Evolutionary conservation across 2,113 vertebrate species (phyloP).

Genomic region (Gobiocypris rarus): DNA sequence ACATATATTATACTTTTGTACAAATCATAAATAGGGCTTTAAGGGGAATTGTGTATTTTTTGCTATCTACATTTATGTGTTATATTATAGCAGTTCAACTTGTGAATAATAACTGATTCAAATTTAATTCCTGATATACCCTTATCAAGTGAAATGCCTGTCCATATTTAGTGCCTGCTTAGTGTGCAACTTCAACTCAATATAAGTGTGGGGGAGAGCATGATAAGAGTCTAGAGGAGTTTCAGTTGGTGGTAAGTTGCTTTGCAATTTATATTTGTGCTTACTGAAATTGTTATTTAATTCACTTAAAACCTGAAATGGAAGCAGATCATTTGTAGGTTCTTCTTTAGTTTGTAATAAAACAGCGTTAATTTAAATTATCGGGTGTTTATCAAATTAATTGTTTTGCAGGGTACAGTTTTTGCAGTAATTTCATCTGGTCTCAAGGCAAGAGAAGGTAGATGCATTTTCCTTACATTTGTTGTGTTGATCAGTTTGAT

Average conservation of each 20-base stretch:
- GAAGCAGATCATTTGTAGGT: background rate
- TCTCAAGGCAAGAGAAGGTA: background rate
- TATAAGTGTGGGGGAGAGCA: conserved; percentile 14
- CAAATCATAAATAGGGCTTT: too few species aligned
- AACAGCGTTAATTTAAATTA: background rate
- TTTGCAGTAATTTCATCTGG: background rate
- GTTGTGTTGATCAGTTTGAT: background rate
- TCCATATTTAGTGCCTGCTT: conserved; percentile 20
- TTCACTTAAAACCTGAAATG: background rate
- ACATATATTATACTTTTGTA: background rate
- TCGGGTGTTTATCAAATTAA: background rate
- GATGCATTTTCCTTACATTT: background rate
- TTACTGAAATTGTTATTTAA: background rate
- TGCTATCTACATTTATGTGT: background rate
- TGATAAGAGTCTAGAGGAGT: background rate
- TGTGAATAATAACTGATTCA: background rate
- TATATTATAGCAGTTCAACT: background rate
- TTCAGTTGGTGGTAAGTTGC: conserved; percentile 3
- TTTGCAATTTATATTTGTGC: background rate
- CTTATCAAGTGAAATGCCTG: background rate
- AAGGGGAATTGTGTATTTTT: background rate
- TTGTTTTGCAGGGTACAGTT: background rate
- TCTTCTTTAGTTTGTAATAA: background rate
- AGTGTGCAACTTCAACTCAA: conserved; percentile 2
- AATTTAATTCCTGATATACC: background rate